A percentile compares a stretch with the other conserved stretches of the same genome.
Conservation (phyloP, 2,797 vertebrate species). For the Odontamblyopus lacepedii region DNA sequence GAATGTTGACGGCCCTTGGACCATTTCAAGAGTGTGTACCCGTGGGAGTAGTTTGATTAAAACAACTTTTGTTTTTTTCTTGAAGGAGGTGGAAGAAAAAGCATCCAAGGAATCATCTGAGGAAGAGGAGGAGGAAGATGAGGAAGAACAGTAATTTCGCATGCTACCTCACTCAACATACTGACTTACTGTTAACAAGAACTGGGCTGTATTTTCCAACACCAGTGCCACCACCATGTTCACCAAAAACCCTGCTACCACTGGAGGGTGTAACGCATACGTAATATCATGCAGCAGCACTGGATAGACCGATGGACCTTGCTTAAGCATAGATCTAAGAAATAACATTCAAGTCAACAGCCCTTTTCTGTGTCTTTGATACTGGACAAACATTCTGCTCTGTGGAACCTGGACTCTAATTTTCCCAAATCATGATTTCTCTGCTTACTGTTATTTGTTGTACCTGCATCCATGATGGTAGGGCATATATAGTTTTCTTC, state of each 20-base stretch:
- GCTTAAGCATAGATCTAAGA: conserved; percentile 73
- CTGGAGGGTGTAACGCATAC: conserved; percentile 64
- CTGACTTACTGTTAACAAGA: conserved; percentile 81
- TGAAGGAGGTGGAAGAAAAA: conserved; percentile 89
- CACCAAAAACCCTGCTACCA: conserved; percentile 58
- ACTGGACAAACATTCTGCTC: conserved; percentile 73
- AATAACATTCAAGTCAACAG: conserved; percentile 66
- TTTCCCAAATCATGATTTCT: conserved; percentile 52
- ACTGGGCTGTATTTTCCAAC: conserved; percentile 76
- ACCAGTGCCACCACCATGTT: conserved; percentile 75
- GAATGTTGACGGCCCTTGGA: conserved; percentile 19
- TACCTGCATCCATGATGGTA: conserved; percentile 71
- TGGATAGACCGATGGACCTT: conserved; percentile 80
- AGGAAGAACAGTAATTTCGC: conserved; percentile 86
- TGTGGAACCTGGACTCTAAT: conserved; percentile 57
- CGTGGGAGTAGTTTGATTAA: conserved; percentile 16
- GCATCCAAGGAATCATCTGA: conserved; percentile 93
- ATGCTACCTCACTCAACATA: conserved; percentile 87
- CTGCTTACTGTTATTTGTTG: conserved; percentile 68
- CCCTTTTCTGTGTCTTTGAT: conserved; percentile 76
- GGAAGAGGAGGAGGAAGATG: conserved; percentile 78
- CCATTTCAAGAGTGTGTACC: conserved; percentile 28
- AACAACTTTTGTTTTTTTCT: background rate
- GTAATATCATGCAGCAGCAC: conserved; percentile 79
- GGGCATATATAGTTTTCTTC: conserved; percentile 68